Percentiles rank a stretch among this genome's conserved stretches.
phyloP scores from a whole-genome alignment of 2,797 vertebrate genomes.

The Premnoplex brunnescens region DNA sequence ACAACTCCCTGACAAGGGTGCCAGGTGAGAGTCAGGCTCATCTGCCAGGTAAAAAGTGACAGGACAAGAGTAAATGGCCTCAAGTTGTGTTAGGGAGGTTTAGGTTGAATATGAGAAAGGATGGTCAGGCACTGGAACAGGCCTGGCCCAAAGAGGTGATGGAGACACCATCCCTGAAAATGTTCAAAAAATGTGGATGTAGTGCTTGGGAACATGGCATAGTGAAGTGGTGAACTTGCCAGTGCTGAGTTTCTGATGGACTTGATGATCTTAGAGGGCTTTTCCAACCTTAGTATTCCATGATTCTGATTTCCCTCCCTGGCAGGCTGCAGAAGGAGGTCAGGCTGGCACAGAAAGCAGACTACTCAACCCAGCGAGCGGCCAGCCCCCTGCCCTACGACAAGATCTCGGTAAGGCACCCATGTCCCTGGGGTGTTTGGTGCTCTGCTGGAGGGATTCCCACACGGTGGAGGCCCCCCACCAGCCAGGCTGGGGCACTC shows the following conservation, averaged over 20 bases:
- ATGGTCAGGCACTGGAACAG: background rate
- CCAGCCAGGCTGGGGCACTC: background rate
- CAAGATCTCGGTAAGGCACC: conserved; percentile 77
- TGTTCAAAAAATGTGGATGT: background rate
- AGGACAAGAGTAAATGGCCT: background rate
- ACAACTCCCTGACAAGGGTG: background rate
- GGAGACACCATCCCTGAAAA: background rate
- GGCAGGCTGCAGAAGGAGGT: conserved; percentile 85
- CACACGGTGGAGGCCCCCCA: accelerated
- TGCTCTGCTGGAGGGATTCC: background rate
- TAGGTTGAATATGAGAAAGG: background rate
- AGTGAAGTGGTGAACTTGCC: background rate
- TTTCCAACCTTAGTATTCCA: background rate
- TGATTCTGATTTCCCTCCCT: background rate
- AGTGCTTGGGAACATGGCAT: background rate
- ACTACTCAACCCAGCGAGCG: conserved; percentile 79
- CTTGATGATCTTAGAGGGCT: background rate
- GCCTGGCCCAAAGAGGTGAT: background rate
- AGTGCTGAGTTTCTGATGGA: background rate
- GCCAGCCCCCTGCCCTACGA: conserved; percentile 77
- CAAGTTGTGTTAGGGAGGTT: background rate
- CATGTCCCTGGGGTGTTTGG: accelerated
- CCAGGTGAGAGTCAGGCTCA: accelerated
- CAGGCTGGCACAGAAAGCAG: conserved; percentile 83
- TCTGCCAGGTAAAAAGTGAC: background rate